Conservation (phyloP, 2,797 vertebrate species). For the Cossypha polioptera region DNA sequence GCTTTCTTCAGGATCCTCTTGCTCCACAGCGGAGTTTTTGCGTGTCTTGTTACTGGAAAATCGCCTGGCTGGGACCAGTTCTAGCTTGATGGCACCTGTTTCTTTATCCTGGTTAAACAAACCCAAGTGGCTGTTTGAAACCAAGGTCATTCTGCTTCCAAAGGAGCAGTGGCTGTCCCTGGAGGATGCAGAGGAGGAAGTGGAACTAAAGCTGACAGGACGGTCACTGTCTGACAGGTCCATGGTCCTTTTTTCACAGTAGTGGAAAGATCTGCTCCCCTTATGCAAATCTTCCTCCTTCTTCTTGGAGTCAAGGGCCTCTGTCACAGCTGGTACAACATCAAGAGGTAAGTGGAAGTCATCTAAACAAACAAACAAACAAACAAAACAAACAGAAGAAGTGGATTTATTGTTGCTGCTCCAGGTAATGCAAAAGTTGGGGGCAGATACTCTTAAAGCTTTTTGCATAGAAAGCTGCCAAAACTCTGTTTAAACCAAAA, state of each 20-base stretch:
- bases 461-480: neutral
- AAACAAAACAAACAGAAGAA: neutral
- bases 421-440: neutral
- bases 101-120: slow-evolving; percentile 85
- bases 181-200: slow-evolving; percentile 94
- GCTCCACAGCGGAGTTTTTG: slow-evolving; percentile 13
- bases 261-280: slow-evolving; percentile 63
- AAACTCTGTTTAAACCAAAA: neutral
- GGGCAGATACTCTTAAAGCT: neutral
- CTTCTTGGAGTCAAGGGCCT: slow-evolving; percentile 76
- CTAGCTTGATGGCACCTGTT: slow-evolving; percentile 89
- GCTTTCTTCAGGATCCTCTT: slow-evolving; percentile 14
- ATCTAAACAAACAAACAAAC: slow-evolving; percentile 71
- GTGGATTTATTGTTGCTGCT: neutral
- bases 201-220: slow-evolving; percentile 95
- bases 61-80: slow-evolving; percentile 86
- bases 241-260: slow-evolving; percentile 85
- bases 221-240: slow-evolving; percentile 92
- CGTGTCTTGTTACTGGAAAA: slow-evolving; percentile 69
- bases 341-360: slow-evolving; percentile 82
- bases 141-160: slow-evolving; percentile 88
- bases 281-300: slow-evolving; percentile 75
- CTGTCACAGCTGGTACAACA: slow-evolving; percentile 81
- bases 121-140: slow-evolving; percentile 82
- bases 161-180: slow-evolving; percentile 95